These are phyloP conservation scores for Temnothorax ravouxi DNA, from an alignment of 2,888 invertebrate species.

Conservation along the genomic window DNA sequence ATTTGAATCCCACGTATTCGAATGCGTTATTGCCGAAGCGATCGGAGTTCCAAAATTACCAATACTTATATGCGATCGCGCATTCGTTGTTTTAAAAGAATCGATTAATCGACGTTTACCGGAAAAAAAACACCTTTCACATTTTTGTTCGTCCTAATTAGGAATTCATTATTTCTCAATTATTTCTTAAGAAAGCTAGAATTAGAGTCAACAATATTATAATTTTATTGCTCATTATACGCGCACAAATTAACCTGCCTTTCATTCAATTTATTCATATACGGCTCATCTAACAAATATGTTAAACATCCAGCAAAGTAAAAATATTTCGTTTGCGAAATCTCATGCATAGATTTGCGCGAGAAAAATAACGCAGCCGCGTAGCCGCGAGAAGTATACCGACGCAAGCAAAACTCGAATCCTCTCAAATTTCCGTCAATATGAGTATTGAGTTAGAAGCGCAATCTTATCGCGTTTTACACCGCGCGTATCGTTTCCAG, in stretches of 20 bases:
- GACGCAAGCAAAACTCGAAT: background rate
- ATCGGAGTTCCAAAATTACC: background rate
- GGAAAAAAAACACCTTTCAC: background rate
- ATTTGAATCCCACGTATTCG: background rate
- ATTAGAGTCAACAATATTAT: background rate
- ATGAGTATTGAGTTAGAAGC: background rate
- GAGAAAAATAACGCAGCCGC: background rate
- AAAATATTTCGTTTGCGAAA: background rate
- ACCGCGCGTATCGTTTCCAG: background rate
- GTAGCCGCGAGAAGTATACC: background rate
- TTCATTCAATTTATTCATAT: background rate
- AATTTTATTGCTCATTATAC: background rate
- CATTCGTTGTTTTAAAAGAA: too few species aligned
- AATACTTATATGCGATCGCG: background rate
- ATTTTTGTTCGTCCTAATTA: background rate
- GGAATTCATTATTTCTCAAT: too few species aligned
- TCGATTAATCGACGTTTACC: background rate
- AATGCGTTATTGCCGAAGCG: background rate
- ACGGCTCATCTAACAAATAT: background rate
- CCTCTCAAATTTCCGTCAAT: constrained; percentile 16
- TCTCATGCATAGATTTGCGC: background rate
- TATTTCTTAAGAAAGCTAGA: background rate
- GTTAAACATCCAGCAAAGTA: background rate
- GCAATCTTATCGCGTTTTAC: constrained; percentile 25
- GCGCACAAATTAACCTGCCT: background rate